Conservation (phyloP, 2,113 vertebrate genomes). For the Silurus asotus region DNA sequence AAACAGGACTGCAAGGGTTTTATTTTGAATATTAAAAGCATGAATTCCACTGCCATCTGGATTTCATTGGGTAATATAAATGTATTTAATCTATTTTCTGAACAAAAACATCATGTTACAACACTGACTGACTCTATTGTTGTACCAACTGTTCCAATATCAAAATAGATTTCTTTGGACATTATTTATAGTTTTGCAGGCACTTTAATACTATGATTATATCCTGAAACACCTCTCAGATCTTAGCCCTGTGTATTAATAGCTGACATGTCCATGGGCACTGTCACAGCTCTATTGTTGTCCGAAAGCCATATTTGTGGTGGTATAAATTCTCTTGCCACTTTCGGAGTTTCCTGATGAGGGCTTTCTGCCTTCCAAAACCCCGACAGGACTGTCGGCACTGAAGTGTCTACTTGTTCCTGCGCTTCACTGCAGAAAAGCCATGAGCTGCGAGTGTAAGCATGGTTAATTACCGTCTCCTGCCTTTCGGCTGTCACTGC, state of each 20-base stretch:
- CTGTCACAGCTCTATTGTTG: neutral
- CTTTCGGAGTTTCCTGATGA: conserved; percentile 2
- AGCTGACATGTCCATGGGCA: neutral
- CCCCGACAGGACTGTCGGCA: conserved; percentile 20
- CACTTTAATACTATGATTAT: neutral
- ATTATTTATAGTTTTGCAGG: neutral
- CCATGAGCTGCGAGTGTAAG: conserved; percentile 26
- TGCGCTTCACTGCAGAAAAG: conserved; percentile 10
- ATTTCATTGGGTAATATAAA: neutral
- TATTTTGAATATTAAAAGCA: neutral
- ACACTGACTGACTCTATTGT: neutral
- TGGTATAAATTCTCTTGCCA: conserved; percentile 6
- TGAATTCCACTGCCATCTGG: neutral
- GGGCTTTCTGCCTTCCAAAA: conserved; percentile 19
- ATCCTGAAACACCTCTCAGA: neutral
- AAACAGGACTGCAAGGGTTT: neutral
- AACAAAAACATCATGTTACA: neutral
- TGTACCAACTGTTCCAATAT: neutral
- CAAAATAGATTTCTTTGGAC: neutral
- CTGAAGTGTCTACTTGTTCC: conserved; percentile 6
- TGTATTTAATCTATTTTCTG: neutral
- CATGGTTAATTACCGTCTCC: conserved; percentile 38
- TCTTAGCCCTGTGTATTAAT: neutral
- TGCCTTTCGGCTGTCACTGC: conserved; percentile 44
- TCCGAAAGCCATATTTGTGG: neutral